Evolutionary conservation across 1,140 invertebrate species (phyloP).

Genomic region (Triops longicaudatus): DNA sequence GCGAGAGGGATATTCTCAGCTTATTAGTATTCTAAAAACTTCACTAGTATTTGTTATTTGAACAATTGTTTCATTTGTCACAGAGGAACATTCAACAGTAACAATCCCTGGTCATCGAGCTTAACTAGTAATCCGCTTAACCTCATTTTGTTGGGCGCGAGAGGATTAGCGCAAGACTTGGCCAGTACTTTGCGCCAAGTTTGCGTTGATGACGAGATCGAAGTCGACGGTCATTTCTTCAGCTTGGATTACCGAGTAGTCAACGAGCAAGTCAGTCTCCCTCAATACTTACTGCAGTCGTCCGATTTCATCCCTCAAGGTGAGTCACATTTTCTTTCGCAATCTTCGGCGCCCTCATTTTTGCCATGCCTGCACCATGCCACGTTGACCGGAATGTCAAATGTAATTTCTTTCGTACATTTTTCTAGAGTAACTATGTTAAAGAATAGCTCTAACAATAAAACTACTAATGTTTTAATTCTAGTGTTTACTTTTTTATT

Average conservation of each 20-base stretch:
- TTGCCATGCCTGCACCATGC: background rate
- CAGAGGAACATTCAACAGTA: constrained; percentile 57
- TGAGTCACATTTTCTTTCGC: constrained; percentile 37
- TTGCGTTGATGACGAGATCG: constrained; percentile 74
- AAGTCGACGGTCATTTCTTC: constrained; percentile 71
- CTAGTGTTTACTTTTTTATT: no score
- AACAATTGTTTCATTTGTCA: constrained; percentile 39
- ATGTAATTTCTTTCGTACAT: no score
- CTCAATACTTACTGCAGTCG: constrained; percentile 65
- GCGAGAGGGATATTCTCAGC: no score
- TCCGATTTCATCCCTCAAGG: constrained; percentile 68
- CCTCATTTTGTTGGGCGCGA: constrained; percentile 63
- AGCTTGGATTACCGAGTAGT: constrained; percentile 75
- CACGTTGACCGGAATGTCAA: constrained; percentile 18
- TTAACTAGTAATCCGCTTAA: constrained; percentile 61
- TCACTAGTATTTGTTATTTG: no score
- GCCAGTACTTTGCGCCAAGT: constrained; percentile 58
- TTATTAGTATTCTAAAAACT: no score
- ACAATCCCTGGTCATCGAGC: constrained; percentile 55
- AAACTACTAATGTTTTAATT: no score
- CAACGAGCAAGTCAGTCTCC: constrained; percentile 70
- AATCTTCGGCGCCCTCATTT: background rate
- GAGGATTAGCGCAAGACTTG: constrained; percentile 66
- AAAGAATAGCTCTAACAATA: background rate
- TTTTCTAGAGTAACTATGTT: no score